A percentile compares a stretch with the other conserved stretches of the same genome.
phyloP scores from a whole-genome alignment of 2,113 vertebrate species.

The Mesoclemmys tuberculata region DNA sequence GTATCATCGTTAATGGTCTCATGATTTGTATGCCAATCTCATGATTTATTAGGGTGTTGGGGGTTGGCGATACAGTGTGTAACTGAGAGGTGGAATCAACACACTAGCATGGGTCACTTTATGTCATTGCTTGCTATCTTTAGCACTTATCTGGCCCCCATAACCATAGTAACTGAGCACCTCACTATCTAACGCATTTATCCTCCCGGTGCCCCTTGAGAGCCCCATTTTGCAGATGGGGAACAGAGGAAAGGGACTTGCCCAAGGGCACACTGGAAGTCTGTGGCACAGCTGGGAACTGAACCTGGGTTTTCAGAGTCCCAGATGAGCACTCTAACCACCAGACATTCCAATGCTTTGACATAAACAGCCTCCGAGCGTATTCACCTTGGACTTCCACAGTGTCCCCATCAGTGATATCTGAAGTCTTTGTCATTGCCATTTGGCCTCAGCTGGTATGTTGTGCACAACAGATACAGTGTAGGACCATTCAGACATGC shows the following conservation, averaged over 20 bases:
- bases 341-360: neutral
- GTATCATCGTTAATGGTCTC: fast-evolving
- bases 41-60: neutral
- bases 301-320: fast-evolving
- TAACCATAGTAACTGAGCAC: neutral
- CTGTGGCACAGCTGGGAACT: neutral
- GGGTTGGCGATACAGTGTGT: too few species aligned
- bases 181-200: neutral
- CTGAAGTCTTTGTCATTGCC: neutral
- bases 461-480: neutral
- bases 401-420: fast-evolving
- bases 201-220: neutral
- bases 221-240: neutral
- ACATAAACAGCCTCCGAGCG: neutral
- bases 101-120: neutral
- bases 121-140: neutral
- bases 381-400: neutral
- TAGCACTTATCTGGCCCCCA: too few species aligned
- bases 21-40: fast-evolving
- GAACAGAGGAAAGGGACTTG: neutral
- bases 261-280: neutral
- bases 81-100: too few species aligned
- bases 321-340: neutral
- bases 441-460: neutral
- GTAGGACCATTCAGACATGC: neutral